Conservation (phyloP, 2,888 invertebrate species). For the Hyalella azteca region DNA sequence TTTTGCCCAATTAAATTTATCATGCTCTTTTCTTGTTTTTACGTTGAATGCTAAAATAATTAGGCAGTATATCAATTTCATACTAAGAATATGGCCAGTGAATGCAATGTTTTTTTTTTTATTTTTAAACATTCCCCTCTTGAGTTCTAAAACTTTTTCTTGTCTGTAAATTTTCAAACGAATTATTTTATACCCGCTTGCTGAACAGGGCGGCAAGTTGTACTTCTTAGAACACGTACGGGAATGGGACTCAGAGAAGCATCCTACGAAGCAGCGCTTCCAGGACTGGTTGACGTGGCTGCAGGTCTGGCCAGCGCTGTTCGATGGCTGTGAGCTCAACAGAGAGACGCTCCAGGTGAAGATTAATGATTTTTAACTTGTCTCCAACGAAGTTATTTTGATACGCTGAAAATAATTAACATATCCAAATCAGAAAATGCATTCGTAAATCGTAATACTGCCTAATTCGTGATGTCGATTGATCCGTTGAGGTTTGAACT, state of each 20-base stretch:
- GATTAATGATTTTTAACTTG: neutral
- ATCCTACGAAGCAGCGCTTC: slow-evolving; percentile 53
- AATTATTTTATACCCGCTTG: too few species aligned
- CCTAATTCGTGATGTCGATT: neutral
- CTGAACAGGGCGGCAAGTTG: slow-evolving; percentile 60
- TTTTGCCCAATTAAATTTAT: too few species aligned
- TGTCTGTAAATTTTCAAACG: too few species aligned
- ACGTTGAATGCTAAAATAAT: too few species aligned
- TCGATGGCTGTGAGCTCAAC: slow-evolving; percentile 60
- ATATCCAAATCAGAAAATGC: neutral
- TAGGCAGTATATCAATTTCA: too few species aligned
- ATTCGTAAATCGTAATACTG: neutral
- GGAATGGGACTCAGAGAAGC: slow-evolving; percentile 57
- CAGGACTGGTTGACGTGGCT: slow-evolving; percentile 59
- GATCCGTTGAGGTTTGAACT: neutral
- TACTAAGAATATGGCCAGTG: too few species aligned
- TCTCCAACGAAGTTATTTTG: neutral
- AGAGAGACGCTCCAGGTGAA: slow-evolving; percentile 51
- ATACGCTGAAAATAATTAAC: neutral
- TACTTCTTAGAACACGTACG: slow-evolving; percentile 61
- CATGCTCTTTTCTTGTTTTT: too few species aligned
- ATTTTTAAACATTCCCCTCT: too few species aligned
- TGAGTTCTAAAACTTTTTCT: too few species aligned
- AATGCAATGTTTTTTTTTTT: too few species aligned
- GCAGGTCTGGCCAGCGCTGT: slow-evolving; percentile 60